Base-by-base conservation (phyloP, 2,797 vertebrate genomes). In the Semaprochilodus insignis region DNA sequence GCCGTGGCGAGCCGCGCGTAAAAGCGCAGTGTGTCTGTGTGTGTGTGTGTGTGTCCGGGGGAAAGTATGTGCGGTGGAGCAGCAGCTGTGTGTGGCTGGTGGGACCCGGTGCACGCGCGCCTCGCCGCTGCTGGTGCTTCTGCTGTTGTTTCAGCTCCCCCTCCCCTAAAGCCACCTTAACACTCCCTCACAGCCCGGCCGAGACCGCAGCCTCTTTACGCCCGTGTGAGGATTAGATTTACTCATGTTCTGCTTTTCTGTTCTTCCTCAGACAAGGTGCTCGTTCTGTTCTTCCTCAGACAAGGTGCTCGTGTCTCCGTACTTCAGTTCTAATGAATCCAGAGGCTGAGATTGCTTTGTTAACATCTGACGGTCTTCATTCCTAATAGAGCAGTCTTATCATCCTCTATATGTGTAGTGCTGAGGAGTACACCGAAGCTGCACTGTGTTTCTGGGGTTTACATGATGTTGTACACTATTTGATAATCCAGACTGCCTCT, bases 21-120 rank as follows among this genome's bases (percentile, higher is more conserved):
- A 91, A 92, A 91, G 59, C 88, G 88, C 66, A 11, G 17, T 57
- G 52, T 31, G 31, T 31, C 1, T 31, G 31, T 36, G 71, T 55
- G 21, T 31, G 31, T 31, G 31, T 31, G 31, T 36, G 71, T 55
- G 21, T 74, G 34, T 74, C 11, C 60, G 21, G 36, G 57, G 10
- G 67, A 3, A 48, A 60, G 77, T 59, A 25, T 57, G 65, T 67
- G 65, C 11, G 65, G 31, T 27, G 27, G 27, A 34, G 63, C 27
- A 66, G 27, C 63, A 34, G 63, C 63, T 66, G 63, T 40, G 65
- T 67, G 65, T 40, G 36, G 65, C 65, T 67, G 65, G 65, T 67
- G 65, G 65, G 36, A 67, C 34, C 34, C 31, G 34, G 34, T 40
- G 65, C 17, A 36, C 6, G 63, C 36, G 34, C 27, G 16, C 15